Evolutionary conservation across 2,888 invertebrate genomes (phyloP), one percentile per base, ranked within the genome.

Genomic region (Hyles lineata): DNA sequence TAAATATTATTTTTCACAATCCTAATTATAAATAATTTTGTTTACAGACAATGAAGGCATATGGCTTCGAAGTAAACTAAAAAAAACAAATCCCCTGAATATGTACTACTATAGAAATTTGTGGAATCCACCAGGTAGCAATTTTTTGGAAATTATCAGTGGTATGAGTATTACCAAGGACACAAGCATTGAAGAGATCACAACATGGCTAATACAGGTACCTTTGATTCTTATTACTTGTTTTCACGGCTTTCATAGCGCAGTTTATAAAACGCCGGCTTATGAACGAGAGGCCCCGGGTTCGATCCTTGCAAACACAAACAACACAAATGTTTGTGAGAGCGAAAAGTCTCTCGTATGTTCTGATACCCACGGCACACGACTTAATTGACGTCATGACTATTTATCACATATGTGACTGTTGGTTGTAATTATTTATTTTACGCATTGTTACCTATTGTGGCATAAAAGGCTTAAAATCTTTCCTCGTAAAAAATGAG

Each of bases 101-200:
- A 87, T 87, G 83, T 92, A 90, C 80, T 95, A 94, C 79, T 94
- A 88, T 77, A 89, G 87, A 76, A 77, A 79, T 29, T 80, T 95
- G n/a, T 92, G 92, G 91, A 86, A 88, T 43, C 85, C 87, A 0
- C 88, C 86, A 0, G 88, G 89, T 0, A 79, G 80, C 9, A 90
- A 84, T 72, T 91, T 89, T 77, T 83, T 91, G 35, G 90, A 91
- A 84, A 79, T 87, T 58, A 82, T 91, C 21, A 89, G 87, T 55
- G 89, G 89, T 2, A 81, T 82, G 50, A 82, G 80, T 17, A 77
- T 85, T 58, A 74, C 80, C 4, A 79, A 78, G 23, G 80, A 84
- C 19, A 86, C 85, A 75, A 85, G 84, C 67, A 79, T 80, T 25
- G 83, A 86, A 70, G 84, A 86, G 55, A 76, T 91, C 71, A 81